Conservation (phyloP, 2,888 invertebrate species). For the Cybosia mesomella region DNA sequence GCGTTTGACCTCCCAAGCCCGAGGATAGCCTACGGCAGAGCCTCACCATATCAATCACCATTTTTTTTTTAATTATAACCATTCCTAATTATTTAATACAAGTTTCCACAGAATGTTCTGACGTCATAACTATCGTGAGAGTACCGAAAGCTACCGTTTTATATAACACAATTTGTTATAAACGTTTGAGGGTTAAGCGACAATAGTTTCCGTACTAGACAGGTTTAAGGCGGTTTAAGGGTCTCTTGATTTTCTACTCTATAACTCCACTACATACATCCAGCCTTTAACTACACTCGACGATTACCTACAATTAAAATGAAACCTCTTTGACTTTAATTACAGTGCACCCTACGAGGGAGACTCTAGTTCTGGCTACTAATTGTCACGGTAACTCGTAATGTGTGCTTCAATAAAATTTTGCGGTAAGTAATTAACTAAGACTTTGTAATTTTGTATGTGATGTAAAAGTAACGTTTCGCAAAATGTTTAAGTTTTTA, state of each 20-base stretch:
- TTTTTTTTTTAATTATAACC: too few relatives aligned
- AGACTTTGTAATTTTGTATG: not conserved
- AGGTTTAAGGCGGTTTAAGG: not conserved
- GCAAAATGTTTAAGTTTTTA: too few relatives aligned
- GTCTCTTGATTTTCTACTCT: not conserved
- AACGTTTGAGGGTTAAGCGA: too few relatives aligned
- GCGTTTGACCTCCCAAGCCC: too few relatives aligned
- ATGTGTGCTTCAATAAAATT: not conserved
- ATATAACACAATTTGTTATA: too few relatives aligned
- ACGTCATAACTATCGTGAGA: too few relatives aligned
- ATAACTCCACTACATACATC: not conserved
- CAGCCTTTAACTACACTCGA: not conserved
- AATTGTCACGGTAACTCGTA: not conserved
- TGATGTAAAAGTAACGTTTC: not conserved
- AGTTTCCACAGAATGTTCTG: too few relatives aligned
- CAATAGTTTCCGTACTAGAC: not conserved
- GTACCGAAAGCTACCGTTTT: too few relatives aligned
- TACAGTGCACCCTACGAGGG: not conserved
- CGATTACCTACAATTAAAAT: not conserved
- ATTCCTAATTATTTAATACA: too few relatives aligned
- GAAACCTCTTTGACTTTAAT: slow-evolving; percentile 5
- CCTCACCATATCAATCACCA: too few relatives aligned
- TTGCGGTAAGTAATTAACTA: not conserved
- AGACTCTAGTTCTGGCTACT: not conserved
- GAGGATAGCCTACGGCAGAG: too few relatives aligned